Evolutionary conservation across 35 echinoderm and acorn worm genomes (phyloP).

Genomic region (Apostichopus parvimensis): DNA sequence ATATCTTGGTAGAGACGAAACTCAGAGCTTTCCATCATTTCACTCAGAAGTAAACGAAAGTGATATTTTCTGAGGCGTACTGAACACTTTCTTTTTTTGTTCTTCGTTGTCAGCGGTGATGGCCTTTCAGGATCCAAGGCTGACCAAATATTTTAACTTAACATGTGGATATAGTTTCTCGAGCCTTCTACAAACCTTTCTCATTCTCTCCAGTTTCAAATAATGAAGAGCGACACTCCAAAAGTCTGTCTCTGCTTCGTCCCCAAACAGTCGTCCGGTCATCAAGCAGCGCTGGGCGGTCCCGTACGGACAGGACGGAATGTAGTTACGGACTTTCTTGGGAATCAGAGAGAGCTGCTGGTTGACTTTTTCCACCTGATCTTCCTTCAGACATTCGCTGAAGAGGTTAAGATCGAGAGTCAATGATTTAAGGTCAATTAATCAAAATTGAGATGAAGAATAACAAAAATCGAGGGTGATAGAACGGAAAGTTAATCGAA

Average conservation of each 20-base stretch:
- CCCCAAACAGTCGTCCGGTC: slow-evolving; percentile 86
- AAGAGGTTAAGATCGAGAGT: not conserved
- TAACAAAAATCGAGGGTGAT: not conserved
- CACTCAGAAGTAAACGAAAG: too few relatives aligned
- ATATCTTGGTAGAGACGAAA: too few relatives aligned
- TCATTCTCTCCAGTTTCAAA: slow-evolving; percentile 77
- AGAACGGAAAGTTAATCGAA: too few relatives aligned
- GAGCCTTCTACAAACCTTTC: not conserved
- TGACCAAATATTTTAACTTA: too few relatives aligned
- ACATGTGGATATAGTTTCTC: too few relatives aligned
- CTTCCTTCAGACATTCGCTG: slow-evolving; percentile 84
- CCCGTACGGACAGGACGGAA: slow-evolving; percentile 81
- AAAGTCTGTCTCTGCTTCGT: slow-evolving; percentile 89
- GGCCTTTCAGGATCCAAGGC: too few relatives aligned
- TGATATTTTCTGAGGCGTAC: too few relatives aligned
- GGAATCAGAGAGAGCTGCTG: slow-evolving; percentile 90
- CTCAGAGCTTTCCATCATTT: too few relatives aligned
- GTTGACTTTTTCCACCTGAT: slow-evolving; percentile 74
- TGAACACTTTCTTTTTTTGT: too few relatives aligned
- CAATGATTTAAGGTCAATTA: too few relatives aligned
- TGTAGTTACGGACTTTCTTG: slow-evolving; percentile 61
- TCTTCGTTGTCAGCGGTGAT: too few relatives aligned
- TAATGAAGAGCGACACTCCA: slow-evolving; percentile 93
- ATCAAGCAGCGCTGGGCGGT: slow-evolving; percentile 89
- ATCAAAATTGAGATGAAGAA: not conserved